Percentiles rank a stretch among this genome's conserved stretches.
Conservation (phyloP, 2,797 vertebrate genomes). For the Gallinago stenura region DNA sequence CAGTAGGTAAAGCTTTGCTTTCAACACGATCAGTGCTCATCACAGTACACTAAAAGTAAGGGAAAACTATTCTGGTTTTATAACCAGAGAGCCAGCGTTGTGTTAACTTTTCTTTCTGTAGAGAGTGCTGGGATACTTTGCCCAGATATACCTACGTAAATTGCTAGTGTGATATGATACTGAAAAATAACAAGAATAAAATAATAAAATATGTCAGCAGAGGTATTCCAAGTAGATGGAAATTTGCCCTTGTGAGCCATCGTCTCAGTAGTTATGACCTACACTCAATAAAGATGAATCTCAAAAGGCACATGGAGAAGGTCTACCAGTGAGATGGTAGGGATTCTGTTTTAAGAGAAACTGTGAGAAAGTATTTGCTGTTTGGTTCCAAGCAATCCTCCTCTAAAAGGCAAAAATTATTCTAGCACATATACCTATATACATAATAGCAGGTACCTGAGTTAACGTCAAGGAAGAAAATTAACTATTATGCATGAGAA, state of each 20-base stretch:
- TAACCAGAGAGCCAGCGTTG: not conserved
- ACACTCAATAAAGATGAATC: not conserved
- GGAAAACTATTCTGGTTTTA: not conserved
- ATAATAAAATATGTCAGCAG: not conserved
- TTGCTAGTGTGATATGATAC: not conserved
- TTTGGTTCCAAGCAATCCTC: not conserved
- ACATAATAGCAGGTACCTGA: not conserved
- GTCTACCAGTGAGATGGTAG: not conserved
- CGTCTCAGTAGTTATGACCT: not conserved
- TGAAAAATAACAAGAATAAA: not conserved
- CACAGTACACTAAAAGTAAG: not conserved
- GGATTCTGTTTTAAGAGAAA: not conserved
- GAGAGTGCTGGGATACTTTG: not conserved
- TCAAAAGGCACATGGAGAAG: not conserved
- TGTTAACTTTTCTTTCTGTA: not conserved
- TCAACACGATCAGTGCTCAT: not conserved
- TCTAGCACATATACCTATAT: not conserved
- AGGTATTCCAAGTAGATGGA: not conserved
- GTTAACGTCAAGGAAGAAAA: not conserved
- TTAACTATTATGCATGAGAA: not conserved
- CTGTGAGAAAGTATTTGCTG: not conserved
- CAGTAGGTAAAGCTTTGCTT: not conserved
- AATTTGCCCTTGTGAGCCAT: not conserved
- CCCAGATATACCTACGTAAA: not conserved
- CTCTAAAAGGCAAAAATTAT: not conserved